Conservation (phyloP, 2,113 vertebrate species). For the Bungarus multicinctus region DNA sequence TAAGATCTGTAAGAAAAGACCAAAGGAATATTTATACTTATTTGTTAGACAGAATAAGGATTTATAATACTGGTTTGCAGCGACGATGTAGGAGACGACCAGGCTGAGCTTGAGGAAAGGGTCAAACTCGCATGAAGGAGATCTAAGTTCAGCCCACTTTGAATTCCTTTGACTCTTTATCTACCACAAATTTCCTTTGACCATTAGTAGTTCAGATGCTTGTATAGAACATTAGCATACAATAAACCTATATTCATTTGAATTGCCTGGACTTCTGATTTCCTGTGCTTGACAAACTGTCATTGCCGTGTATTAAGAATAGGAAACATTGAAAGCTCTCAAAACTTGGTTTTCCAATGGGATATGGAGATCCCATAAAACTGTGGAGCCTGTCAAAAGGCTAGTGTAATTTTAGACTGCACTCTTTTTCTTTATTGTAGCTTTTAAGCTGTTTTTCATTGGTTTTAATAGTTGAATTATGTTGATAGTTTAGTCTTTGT, state of each 20-base stretch:
- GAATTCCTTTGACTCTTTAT: not conserved
- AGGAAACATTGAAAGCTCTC: not conserved
- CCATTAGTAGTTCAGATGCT: not conserved
- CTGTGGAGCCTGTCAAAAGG: not conserved
- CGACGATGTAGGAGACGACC: not conserved
- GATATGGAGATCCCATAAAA: not conserved
- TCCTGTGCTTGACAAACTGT: not conserved
- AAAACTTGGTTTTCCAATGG: not conserved
- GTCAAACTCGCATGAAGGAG: not conserved
- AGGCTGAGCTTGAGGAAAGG: not conserved
- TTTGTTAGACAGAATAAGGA: not conserved
- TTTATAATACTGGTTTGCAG: not conserved
- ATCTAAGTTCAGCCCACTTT: not conserved
- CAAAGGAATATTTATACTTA: not conserved
- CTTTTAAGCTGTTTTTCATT: not conserved
- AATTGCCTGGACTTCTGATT: not conserved
- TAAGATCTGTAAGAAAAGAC: conserved; percentile 2
- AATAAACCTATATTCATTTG: not conserved
- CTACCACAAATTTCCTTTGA: not conserved
- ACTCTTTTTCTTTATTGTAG: not conserved
- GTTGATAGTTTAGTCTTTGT: not conserved
- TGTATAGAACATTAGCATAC: not conserved
- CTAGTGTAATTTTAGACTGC: not conserved
- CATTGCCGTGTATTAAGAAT: not conserved
- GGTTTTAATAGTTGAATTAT: not conserved